These are phyloP conservation scores for Nesidiocoris tenuis DNA, from an alignment of 2,888 invertebrate species.

Conservation along the genomic window DNA sequence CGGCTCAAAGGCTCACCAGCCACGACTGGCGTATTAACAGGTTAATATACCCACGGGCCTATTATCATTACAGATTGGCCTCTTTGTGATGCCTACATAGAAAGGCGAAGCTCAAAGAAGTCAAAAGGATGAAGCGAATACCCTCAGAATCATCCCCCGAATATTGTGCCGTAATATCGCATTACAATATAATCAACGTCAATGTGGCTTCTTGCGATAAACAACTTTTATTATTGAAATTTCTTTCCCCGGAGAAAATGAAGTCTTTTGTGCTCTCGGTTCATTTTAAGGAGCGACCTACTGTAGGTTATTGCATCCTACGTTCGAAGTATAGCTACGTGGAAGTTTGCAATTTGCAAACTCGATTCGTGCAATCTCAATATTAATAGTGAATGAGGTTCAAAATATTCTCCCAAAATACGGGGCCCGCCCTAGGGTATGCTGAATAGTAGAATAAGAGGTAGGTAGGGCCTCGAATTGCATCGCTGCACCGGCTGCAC, in stretches of 20 bases:
- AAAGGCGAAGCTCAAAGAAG: neutral
- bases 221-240: neutral
- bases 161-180: neutral
- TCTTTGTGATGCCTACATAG: slow-evolving; percentile 11
- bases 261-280: too few species aligned
- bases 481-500: neutral
- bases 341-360: too few species aligned
- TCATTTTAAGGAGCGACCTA: too few species aligned
- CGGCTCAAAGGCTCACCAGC: neutral
- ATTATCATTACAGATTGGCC: slow-evolving; percentile 28
- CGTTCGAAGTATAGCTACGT: too few species aligned
- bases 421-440: too few species aligned
- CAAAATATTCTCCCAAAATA: too few species aligned
- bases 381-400: too few species aligned
- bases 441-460: too few species aligned
- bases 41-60: slow-evolving; percentile 24
- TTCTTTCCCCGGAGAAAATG: neutral
- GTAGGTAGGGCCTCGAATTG: too few species aligned
- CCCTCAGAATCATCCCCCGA: neutral
- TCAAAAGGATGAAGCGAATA: neutral
- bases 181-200: neutral
- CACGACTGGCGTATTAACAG: slow-evolving; percentile 26
- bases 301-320: too few species aligned
- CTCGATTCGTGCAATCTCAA: too few species aligned
- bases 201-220: neutral